Conservation (phyloP, 1,140 invertebrate species). For the Bombus sibiricus region DNA sequence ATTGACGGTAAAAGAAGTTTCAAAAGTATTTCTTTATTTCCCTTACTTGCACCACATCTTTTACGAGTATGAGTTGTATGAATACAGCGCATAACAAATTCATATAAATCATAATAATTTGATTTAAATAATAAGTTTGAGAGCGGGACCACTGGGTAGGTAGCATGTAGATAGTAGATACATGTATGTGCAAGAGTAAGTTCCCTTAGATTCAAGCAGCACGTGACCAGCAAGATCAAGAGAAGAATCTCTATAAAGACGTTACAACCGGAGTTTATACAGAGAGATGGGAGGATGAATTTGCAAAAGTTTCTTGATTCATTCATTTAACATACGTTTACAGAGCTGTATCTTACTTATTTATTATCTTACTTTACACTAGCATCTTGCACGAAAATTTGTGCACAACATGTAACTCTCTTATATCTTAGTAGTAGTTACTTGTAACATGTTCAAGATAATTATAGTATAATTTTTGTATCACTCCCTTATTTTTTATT, state of each 20-base stretch:
- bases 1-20: too few relatives aligned
- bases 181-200: not conserved
- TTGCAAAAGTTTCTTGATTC: not conserved
- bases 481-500: too few relatives aligned
- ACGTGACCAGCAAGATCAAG: constrained; percentile 4
- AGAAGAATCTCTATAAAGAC: not conserved
- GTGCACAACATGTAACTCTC: too few relatives aligned
- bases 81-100: too few relatives aligned
- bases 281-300: not conserved
- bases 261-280: not conserved
- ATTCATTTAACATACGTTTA: not conserved
- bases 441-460: too few relatives aligned
- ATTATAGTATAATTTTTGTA: too few relatives aligned
- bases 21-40: too few relatives aligned
- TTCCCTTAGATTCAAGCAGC: not conserved
- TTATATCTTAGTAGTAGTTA: too few relatives aligned
- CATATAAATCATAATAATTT: not conserved
- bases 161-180: not conserved
- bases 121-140: not conserved
- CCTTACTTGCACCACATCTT: too few relatives aligned
- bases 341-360: not conserved
- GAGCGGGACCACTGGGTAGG: not conserved
- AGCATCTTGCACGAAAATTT: not conserved
- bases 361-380: too few relatives aligned
- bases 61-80: too few relatives aligned